These are phyloP conservation scores for Sterrhoptilus dennistouni DNA, from an alignment of 2,113 vertebrate species.

Conservation along the genomic window DNA sequence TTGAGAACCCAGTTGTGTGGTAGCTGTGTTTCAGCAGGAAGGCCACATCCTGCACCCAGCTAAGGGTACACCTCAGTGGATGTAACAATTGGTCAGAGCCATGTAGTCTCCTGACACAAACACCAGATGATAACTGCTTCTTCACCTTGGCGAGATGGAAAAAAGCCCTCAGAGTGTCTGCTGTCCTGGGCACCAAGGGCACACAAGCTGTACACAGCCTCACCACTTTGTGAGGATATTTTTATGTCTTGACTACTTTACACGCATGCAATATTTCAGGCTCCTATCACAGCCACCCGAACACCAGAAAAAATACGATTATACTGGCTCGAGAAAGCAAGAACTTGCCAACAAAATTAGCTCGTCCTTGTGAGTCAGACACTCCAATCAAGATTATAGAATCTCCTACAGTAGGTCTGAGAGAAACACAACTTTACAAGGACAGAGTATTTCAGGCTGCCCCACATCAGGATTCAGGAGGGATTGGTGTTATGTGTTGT, in stretches of 20 bases:
- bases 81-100: neutral
- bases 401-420: neutral
- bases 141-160: neutral
- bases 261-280: conserved; percentile 14
- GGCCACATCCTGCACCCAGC: neutral
- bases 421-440: neutral
- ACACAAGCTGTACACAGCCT: neutral
- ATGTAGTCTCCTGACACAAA: neutral
- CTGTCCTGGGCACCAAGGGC: neutral
- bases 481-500: neutral
- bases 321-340: conserved; percentile 4
- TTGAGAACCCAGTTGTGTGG: neutral
- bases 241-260: conserved; percentile 11
- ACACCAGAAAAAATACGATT: conserved; percentile 8
- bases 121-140: neutral
- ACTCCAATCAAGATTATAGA: conserved; percentile 20
- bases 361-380: conserved; percentile 52
- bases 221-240: neutral
- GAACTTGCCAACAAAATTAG: conserved; percentile 48
- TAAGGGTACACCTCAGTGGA: neutral
- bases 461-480: neutral
- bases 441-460: neutral
- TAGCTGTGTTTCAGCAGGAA: neutral
- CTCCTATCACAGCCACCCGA: neutral
- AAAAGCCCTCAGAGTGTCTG: neutral